A percentile compares a stretch with the other conserved stretches of the same genome.
phyloP scores from a whole-genome alignment of 1,140 invertebrate genomes.

The Cyphomyrmex costatus region DNA sequence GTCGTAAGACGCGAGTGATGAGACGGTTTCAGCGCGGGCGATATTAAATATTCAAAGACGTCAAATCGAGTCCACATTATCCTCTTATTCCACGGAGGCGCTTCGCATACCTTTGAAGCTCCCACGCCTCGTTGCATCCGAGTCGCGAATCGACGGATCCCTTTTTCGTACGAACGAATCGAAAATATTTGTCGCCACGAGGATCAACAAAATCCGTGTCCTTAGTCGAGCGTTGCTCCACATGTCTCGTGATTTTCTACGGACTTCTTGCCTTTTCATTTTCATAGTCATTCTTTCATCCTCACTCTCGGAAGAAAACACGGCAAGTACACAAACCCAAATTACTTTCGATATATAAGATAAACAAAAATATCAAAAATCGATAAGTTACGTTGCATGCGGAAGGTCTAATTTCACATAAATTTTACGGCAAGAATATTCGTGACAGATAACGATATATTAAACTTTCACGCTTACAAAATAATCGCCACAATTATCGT shows the following conservation, averaged over 20 bases:
- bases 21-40: constrained; percentile 66
- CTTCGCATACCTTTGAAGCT: constrained; percentile 66
- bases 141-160: constrained; percentile 62
- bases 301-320: constrained; percentile 32
- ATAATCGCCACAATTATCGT: constrained; percentile 66
- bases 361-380: constrained; percentile 17
- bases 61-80: constrained; percentile 77
- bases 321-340: constrained; percentile 17
- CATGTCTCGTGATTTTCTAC: constrained; percentile 13
- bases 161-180: constrained; percentile 68
- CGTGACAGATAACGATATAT: constrained; percentile 39
- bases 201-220: constrained; percentile 72
- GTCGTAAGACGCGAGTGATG: constrained; percentile 56
- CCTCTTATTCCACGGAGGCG: constrained; percentile 75
- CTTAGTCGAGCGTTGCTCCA: constrained; percentile 34
- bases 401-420: background rate
- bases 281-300: constrained; percentile 24
- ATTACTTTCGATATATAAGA: constrained; percentile 14
- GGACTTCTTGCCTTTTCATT: constrained; percentile 4
- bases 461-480: constrained; percentile 54
- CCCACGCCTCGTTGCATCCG: constrained; percentile 53
- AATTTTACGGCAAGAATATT: background rate
- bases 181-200: constrained; percentile 75
- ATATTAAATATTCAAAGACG: constrained; percentile 80
- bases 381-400: background rate